phyloP scores from a whole-genome alignment of 1,140 invertebrate species.

The Papilio aristodemus region DNA sequence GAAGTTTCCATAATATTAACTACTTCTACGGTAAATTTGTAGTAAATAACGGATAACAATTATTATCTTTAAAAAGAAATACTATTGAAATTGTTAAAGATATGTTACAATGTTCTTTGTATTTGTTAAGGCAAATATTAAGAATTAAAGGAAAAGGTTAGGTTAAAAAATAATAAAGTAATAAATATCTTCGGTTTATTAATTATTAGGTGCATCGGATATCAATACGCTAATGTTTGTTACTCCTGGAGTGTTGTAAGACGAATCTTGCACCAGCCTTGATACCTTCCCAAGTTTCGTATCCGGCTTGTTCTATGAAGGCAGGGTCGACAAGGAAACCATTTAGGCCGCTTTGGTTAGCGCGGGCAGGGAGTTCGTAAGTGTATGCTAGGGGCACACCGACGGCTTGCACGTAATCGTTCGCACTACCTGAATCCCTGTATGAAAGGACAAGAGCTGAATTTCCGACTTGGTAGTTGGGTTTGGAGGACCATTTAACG shows the following conservation, averaged over 20 bases:
- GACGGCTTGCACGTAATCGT: conserved; percentile 58
- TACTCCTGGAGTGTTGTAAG: conserved; percentile 33
- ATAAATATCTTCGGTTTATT: background rate
- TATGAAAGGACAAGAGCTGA: conserved; percentile 31
- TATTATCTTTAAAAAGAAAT: no score
- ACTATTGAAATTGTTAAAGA: no score
- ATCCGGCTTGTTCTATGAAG: conserved; percentile 59
- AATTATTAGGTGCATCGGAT: background rate
- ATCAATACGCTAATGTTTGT: conserved; percentile 2
- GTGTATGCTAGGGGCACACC: conserved; percentile 84
- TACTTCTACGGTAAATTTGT: no score
- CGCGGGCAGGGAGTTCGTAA: conserved; percentile 85
- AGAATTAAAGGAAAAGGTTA: no score
- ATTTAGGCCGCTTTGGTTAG: conserved; percentile 70
- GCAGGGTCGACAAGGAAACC: conserved; percentile 60
- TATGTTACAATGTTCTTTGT: no score
- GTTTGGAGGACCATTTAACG: conserved; percentile 39
- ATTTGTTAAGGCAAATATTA: no score
- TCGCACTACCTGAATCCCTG: conserved; percentile 46
- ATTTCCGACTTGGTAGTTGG: conserved; percentile 39
- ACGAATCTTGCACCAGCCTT: conserved; percentile 46
- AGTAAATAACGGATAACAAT: no score
- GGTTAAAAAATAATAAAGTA: background rate
- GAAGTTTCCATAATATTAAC: no score
- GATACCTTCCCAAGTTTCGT: conserved; percentile 61